Conservation (phyloP, 2,888 invertebrate species). For the Aspidiotus destructor region DNA sequence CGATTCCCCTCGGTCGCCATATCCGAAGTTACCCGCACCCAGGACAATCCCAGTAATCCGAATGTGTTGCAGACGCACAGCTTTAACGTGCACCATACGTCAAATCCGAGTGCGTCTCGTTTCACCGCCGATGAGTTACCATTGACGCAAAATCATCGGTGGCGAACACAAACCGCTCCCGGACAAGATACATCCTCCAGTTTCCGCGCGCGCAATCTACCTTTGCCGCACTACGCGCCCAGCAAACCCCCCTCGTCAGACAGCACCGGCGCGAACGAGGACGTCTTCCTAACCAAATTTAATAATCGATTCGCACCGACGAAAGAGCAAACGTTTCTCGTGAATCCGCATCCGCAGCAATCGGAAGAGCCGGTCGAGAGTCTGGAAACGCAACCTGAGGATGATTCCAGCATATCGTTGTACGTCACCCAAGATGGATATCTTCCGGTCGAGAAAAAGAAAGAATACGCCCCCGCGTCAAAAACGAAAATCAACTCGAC, state of each 20-base stretch:
- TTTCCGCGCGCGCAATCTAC: conserved; percentile 16
- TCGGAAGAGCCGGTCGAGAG: background rate
- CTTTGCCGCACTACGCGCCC: conserved; percentile 11
- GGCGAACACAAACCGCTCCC: conserved; percentile 5
- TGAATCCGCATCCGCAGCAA: background rate
- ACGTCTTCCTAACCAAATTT: conserved; percentile 12
- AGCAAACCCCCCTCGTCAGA: conserved; percentile 2
- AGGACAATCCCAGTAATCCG: conserved; percentile 26
- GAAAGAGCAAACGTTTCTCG: conserved; percentile 23
- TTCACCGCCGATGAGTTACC: conserved; percentile 17
- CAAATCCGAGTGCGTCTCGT: background rate
- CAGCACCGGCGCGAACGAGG: background rate
- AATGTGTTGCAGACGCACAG: conserved; percentile 25
- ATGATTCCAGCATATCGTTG: background rate
- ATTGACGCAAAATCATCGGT: background rate
- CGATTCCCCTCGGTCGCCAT: conserved; percentile 27
- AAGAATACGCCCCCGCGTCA: conserved; percentile 3
- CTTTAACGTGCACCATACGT: conserved; percentile 25
- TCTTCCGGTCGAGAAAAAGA: background rate
- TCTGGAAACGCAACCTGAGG: background rate
- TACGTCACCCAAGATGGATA: conserved; percentile 8
- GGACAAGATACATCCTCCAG: background rate
- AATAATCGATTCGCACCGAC: conserved; percentile 11
- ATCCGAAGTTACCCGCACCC: conserved; percentile 31
- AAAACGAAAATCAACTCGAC: background rate